Conservation (phyloP, 2,797 vertebrate species). For the Macroramphosus scolopax region DNA sequence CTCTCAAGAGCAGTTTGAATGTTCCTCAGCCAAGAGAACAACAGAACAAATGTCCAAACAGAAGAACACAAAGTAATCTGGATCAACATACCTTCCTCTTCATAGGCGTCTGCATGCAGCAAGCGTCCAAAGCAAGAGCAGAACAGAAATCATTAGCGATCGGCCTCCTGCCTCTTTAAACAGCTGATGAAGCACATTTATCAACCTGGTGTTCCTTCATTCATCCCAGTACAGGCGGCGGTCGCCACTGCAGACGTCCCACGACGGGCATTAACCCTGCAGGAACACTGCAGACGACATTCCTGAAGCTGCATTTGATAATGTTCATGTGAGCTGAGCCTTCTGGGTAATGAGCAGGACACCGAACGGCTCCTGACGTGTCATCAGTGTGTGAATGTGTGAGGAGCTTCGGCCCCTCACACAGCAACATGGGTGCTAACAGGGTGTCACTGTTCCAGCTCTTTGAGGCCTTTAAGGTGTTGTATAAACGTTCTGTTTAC, state of each 20-base stretch:
- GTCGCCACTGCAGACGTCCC: conserved; percentile 39
- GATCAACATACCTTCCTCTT: conserved; percentile 82
- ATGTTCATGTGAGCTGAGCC: too few species aligned
- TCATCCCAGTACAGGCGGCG: neutral
- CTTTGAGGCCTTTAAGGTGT: too few species aligned
- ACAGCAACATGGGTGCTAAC: too few species aligned
- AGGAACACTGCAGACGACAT: neutral
- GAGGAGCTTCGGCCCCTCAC: too few species aligned
- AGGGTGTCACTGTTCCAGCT: too few species aligned
- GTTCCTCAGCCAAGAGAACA: conserved; percentile 3
- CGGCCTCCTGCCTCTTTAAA: conserved; percentile 31
- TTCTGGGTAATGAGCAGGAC: too few species aligned
- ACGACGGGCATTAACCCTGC: conserved; percentile 8
- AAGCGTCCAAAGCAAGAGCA: conserved; percentile 82
- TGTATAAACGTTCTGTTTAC: too few species aligned
- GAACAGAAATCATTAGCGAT: conserved; percentile 74
- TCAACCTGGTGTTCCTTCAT: conserved; percentile 41
- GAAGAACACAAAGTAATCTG: conserved; percentile 53
- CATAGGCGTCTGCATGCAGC: conserved; percentile 84
- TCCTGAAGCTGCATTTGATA: too few species aligned
- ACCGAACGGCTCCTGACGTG: too few species aligned
- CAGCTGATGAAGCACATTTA: conserved; percentile 56
- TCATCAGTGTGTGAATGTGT: too few species aligned
- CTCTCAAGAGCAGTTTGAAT: conserved; percentile 4
- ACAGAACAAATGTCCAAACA: conserved; percentile 25